Evolutionary conservation across 1,140 invertebrate genomes (phyloP), one percentile per base, ranked within the genome.

Genomic region (Cyphomyrmex costatus): DNA sequence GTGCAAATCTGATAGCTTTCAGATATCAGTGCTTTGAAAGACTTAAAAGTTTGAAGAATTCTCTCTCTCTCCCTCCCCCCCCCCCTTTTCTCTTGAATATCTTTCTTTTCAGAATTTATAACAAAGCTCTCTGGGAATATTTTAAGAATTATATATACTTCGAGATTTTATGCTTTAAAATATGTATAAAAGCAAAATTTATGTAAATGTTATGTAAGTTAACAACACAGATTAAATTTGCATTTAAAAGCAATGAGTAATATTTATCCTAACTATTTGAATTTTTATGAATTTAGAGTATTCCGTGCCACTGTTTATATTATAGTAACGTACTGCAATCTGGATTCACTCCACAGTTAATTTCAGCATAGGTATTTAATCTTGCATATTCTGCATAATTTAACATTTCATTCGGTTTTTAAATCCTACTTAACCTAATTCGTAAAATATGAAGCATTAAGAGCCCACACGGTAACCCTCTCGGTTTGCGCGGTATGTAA

Each of bases 181-280:
- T 49, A n/a, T n/a, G n/a, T n/a, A 74, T 60, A 53, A 70, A 2
- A 70, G 30, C 4, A 46, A 83, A 60, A 60, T 60, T 83, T 51
- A 51, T 63, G 79, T 14, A 61, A 33, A 83, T 49, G 73, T 60
- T 30, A 73, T 60, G 53, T 33, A 73, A 60, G 66, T 61, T 83
- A 73, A 74, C 53, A 46, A 33, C 36, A 24, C 21, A 60, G 79
- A 74, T 74, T 63, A 51, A 61, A 73, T 63, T 73, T 60, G 27
- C 68, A 83, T 83, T 74, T 46, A 56, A 61, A 74, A 49, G 8
- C 61, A 74, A 83, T 60, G 68, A 71, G 66, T 71, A 82, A 74
- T 42, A 36, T 83, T 82, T 60, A 74, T 61, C 36, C 36, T 42
- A 42, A 68, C 53, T 60, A 42, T 73, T 66, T 56, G 53, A 58